Percentiles rank a stretch among this genome's conserved stretches.
Evolutionary conservation across 2,797 vertebrate genomes (phyloP).

Genomic region (Mormyrops attenuatus): DNA sequence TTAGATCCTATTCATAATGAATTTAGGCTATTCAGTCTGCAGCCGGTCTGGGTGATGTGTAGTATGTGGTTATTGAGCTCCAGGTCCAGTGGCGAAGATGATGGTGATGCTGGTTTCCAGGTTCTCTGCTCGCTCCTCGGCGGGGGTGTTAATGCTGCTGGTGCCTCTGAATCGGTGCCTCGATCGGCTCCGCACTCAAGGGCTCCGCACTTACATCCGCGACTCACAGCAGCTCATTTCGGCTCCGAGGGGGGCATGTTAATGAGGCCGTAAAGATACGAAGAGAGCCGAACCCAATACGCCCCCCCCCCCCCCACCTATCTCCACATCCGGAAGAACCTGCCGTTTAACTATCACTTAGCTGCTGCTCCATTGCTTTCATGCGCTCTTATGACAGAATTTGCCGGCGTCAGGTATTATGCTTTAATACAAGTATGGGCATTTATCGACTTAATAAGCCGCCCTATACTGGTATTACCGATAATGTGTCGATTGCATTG

Average conservation of each 20-base stretch:
- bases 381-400: neutral
- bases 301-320: neutral
- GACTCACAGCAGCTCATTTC: conserved; percentile 49
- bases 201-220: conserved; percentile 53
- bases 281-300: conserved; percentile 41
- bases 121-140: conserved; percentile 41
- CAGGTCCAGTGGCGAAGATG: conserved; percentile 45
- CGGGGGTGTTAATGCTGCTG: conserved; percentile 38
- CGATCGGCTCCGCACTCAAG: conserved; percentile 61
- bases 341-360: neutral
- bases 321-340: neutral
- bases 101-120: conserved; percentile 43
- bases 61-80: conserved; percentile 42
- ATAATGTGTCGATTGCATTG: neutral
- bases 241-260: conserved; percentile 54
- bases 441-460: neutral
- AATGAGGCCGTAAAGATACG: conserved; percentile 53
- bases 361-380: neutral
- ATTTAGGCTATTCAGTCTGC: conserved; percentile 28
- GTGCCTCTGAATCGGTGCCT: conserved; percentile 56
- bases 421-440: neutral
- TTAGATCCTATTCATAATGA: conserved; percentile 78
- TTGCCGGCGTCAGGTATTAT: neutral
- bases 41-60: conserved; percentile 22
- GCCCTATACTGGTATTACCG: neutral